Evolutionary conservation across 2,113 vertebrate species (phyloP).

Genomic region (Lasiurus cinereus): DNA sequence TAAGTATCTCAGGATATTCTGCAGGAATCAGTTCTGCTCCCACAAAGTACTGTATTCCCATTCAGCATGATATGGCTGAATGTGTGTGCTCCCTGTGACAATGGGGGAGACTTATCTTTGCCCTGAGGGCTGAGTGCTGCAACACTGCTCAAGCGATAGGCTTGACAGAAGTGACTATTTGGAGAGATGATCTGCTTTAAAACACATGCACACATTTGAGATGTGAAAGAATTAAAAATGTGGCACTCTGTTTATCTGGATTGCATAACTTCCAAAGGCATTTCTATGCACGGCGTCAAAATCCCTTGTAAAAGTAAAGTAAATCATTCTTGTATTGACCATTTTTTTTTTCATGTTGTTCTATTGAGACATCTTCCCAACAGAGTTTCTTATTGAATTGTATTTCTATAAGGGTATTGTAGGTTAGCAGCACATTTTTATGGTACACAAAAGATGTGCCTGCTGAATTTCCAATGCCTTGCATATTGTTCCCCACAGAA

Average conservation of each 20-base stretch:
- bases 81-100: conserved; percentile 88
- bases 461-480: conserved; percentile 91
- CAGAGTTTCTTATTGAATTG: conserved; percentile 93
- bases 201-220: conserved; percentile 84
- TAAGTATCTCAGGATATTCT: conserved; percentile 92
- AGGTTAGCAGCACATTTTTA: conserved; percentile 92
- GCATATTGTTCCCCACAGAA: conserved; percentile 91
- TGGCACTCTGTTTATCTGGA: conserved; percentile 87
- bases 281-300: conserved; percentile 90
- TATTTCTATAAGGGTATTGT: conserved; percentile 94
- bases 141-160: conserved; percentile 86
- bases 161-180: conserved; percentile 88
- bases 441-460: conserved; percentile 92
- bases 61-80: conserved; percentile 90
- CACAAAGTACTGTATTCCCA: conserved; percentile 88
- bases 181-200: conserved; percentile 86
- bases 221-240: conserved; percentile 92
- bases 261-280: conserved; percentile 89
- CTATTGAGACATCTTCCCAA: conserved; percentile 92
- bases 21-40: conserved; percentile 88
- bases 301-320: conserved; percentile 89
- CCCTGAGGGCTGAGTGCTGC: conserved; percentile 89
- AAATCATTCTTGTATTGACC: conserved; percentile 92
- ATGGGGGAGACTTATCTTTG: conserved; percentile 92
- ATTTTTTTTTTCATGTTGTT: conserved; percentile 88